Evolutionary conservation across 2,113 vertebrate genomes (phyloP), one percentile per base, ranked within the genome.

Genomic region (Silurus asotus): DNA sequence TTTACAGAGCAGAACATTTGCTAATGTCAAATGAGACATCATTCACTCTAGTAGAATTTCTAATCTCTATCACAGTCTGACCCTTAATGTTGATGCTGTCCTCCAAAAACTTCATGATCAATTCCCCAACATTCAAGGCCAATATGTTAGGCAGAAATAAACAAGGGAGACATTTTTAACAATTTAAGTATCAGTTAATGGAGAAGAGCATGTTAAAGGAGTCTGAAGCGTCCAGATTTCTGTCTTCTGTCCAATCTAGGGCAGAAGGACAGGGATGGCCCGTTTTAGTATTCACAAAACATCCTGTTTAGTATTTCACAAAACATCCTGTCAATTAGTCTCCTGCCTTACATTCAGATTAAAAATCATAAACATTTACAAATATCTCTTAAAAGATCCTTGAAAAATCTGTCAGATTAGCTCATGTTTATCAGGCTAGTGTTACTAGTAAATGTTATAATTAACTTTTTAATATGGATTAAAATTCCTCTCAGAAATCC

Each of bases 211-310:
- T 64, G 37, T 49, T 81, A 70, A 67, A 53, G 53, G 55, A 61
- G 48, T 28, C 3, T 51, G 59, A 45, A 62, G 70, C 25, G 11
- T 81, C 65, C 49, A 65, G 17, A 82, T 77, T 59, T 85, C 51
- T 23, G 58, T 19, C 28, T 23, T 79, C 55, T 55, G 82, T 80
- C 81, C 53, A 83, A 7, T 74, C 70, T 48, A 51, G 70, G 67
- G 17, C 67, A 37, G 13, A 15, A 37, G 25, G 69, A 72, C 23
- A 25, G 51, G 14, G 75, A 14, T 15, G 14, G 53, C 75, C 75
- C 20, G 10, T 75, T 75, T 75, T 49, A 74, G 17, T 3, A 74
- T n/a, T n/a, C n/a, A n/a, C n/a, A n/a, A n/a, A n/a, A n/a, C n/a
- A n/a, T n/a, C n/a, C n/a, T n/a, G n/a, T n/a, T n/a, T n/a, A n/a